These are phyloP conservation scores for Spheniscus humboldti DNA, from an alignment of 2,797 vertebrate genomes.

Conservation along the genomic window DNA sequence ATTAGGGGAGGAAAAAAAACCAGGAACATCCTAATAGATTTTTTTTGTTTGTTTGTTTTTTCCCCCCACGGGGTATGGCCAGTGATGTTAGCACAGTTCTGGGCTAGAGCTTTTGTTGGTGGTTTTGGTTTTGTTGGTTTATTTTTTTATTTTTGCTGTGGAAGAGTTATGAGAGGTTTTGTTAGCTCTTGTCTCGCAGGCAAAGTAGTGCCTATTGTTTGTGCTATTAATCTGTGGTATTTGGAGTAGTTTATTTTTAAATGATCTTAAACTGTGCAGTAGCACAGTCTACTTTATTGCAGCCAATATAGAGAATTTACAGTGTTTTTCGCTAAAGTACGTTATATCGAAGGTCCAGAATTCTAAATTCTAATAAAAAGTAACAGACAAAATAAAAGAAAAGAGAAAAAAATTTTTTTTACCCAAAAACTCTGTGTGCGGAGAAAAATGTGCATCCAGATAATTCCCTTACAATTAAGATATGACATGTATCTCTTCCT, in stretches of 20 bases:
- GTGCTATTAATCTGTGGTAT: not conserved
- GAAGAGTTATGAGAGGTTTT: not conserved
- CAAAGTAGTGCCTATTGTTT: not conserved
- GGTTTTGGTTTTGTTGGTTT: not conserved
- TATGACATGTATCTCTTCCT: not conserved
- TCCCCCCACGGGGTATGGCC: not conserved
- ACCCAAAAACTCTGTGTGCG: accelerated
- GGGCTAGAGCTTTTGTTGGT: not conserved
- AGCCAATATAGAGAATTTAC: not conserved
- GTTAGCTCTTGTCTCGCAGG: not conserved
- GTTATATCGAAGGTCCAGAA: not conserved
- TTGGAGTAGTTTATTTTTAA: not conserved
- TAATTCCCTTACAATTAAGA: not conserved
- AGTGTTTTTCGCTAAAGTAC: not conserved
- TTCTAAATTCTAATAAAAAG: not conserved
- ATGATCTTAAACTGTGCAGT: not conserved
- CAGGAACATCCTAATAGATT: not conserved
- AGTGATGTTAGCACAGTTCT: not conserved
- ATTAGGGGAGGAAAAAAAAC: not conserved
- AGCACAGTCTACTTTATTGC: not conserved
- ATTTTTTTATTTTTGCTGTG: not conserved
- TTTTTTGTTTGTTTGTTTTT: not conserved
- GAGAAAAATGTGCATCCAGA: not conserved
- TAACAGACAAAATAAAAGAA: not conserved
- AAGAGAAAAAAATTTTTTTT: not conserved